A percentile compares a stretch with the other conserved stretches of the same genome.
These are phyloP conservation scores for Sceloporus undulatus DNA, from an alignment of 2,113 vertebrate genomes.

Conservation along the genomic window DNA sequence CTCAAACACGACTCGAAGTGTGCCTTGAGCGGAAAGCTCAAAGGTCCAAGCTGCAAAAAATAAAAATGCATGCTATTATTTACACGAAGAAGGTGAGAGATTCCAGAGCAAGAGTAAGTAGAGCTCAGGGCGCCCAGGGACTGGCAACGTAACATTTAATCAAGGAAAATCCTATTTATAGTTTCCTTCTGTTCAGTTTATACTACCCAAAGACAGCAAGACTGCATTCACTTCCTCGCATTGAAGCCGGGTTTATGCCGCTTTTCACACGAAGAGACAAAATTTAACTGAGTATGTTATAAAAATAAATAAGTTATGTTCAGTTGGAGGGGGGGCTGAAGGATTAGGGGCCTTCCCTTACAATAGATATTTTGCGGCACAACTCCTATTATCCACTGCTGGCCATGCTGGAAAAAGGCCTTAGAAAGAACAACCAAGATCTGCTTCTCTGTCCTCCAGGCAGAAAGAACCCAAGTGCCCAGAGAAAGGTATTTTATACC, in stretches of 20 bases:
- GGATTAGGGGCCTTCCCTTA: not conserved
- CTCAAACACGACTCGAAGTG: not conserved
- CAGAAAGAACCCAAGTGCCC: too few relatives aligned
- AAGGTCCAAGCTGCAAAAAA: not conserved
- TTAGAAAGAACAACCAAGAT: too few relatives aligned
- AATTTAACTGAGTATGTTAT: not conserved
- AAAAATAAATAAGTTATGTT: too few relatives aligned
- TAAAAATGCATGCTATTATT: too few relatives aligned
- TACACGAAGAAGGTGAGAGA: not conserved
- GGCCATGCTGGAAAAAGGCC: too few relatives aligned
- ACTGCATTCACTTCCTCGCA: not conserved
- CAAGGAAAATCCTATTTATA: slow-evolving; percentile 60
- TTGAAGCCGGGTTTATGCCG: not conserved
- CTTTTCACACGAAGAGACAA: not conserved
- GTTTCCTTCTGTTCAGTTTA: slow-evolving; percentile 56
- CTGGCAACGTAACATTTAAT: slow-evolving; percentile 54
- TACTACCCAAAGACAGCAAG: slow-evolving; percentile 52
- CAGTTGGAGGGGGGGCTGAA: not conserved
- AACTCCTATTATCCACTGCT: too few relatives aligned
- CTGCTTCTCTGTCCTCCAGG: too few relatives aligned
- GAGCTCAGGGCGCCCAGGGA: slow-evolving; percentile 51
- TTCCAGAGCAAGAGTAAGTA: slow-evolving; percentile 48
- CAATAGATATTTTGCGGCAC: not conserved
- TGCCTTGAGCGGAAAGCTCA: not conserved
- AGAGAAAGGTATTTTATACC: too few relatives aligned